Percentiles rank a stretch among this genome's conserved stretches.
These are phyloP conservation scores for Pitta sordida DNA, from an alignment of 2,113 vertebrate species.

Conservation along the genomic window DNA sequence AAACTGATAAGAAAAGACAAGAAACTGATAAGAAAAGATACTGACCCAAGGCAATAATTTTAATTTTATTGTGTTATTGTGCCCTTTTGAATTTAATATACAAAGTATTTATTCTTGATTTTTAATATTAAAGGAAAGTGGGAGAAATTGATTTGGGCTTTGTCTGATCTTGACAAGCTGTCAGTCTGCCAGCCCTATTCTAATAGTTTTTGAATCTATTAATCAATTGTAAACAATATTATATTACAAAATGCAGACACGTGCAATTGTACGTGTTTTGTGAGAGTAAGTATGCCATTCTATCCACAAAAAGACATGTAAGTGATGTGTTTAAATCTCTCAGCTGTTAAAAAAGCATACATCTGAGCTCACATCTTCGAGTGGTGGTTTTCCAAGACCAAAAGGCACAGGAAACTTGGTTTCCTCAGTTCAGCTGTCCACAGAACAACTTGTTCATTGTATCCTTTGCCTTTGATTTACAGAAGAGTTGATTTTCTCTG, in stretches of 20 bases:
- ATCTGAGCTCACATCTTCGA: not conserved
- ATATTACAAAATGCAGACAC: not conserved
- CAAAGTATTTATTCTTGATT: not conserved
- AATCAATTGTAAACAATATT: not conserved
- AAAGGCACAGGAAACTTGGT: not conserved
- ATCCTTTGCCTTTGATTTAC: not conserved
- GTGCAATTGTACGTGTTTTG: not conserved
- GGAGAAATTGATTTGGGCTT: not conserved
- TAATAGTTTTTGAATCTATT: not conserved
- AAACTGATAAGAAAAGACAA: not conserved
- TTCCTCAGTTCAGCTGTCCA: not conserved
- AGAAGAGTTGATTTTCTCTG: not conserved
- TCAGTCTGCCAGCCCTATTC: not conserved
- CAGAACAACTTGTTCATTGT: not conserved
- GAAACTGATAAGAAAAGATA: constrained; percentile 1
- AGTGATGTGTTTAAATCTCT: not conserved
- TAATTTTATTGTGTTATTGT: not conserved
- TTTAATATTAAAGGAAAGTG: not conserved
- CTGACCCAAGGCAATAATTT: not conserved
- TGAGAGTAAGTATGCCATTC: not conserved
- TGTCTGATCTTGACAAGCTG: not conserved
- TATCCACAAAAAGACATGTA: not conserved
- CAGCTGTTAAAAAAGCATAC: not conserved
- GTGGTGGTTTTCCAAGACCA: not conserved
- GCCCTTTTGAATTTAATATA: not conserved